Base-by-base conservation (phyloP, 2,797 vertebrate species). In the Hoplostethus atlanticus region DNA sequence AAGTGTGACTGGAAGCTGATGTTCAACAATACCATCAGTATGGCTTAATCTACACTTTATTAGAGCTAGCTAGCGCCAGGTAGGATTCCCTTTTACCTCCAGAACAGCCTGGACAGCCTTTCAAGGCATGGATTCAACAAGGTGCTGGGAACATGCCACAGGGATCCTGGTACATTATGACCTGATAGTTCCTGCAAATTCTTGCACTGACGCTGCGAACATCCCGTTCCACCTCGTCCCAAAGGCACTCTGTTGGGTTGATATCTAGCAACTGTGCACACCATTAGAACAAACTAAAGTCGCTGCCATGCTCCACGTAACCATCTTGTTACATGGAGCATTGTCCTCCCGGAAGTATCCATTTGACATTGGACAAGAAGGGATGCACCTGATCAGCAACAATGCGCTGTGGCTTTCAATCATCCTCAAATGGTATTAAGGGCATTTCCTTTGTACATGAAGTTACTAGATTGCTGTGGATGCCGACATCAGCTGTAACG, bases 41-140 rank as follows among this genome's bases (percentile, higher is more conserved):
- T 68, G 0, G 36, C 80, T 69, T 77, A 30, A 73, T 69, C 46
- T 44, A 55, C 65, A 76, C 57, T 67, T 17, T 59, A 2, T 36
- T 21, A 21, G 21, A 21, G 21, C 21, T 21, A 21, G 21, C 21
- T 21, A 21, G 21, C 21, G 21, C 21, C 21, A 21, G 21, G 21
- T 21, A 21, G 21, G 21, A 21, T 21, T 21, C 30, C 0, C 17
- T 68, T 57, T 6, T 34, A 31, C 31, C 16, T 42, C 2, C 0
- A 63, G 42, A 2, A 59, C 2, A 70, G 17, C 13, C 21, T 21
- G 21, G 21, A 21, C 21, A 21, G 21, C 21, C 21, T 21, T 21
- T 21, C 21, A 21, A 21, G 3, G 13, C 4, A 69, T 70, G 59
- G 15, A 44, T 36, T 72, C 12, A 44, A 52, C 53, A 46, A 72